phyloP scores from a whole-genome alignment of 2,888 invertebrate genomes.

The Dasysyrphus tricinctus region DNA sequence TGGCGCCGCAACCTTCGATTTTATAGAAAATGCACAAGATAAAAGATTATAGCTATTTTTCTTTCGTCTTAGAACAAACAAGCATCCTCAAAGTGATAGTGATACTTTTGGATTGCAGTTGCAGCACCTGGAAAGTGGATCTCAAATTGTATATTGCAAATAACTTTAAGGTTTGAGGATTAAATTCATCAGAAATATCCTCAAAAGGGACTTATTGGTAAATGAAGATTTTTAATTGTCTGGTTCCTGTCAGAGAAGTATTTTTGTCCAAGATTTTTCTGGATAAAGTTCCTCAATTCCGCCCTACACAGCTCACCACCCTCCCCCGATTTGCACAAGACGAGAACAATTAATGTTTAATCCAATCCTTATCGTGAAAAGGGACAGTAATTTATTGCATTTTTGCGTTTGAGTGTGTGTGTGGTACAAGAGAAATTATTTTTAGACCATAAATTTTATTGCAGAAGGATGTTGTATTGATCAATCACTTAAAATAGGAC shows the following conservation, averaged over 20 bases:
- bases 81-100: constrained; percentile 45
- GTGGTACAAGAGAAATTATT: constrained; percentile 67
- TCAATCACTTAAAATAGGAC: constrained; percentile 71
- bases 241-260: constrained; percentile 21
- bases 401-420: constrained; percentile 10
- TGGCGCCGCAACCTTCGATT: constrained; percentile 64
- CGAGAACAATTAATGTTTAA: constrained; percentile 31
- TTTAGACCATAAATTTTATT: constrained; percentile 75
- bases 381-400: constrained; percentile 72
- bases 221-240: constrained; percentile 36
- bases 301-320: constrained; percentile 32
- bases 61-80: constrained; percentile 16
- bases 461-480: constrained; percentile 63
- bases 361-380: constrained; percentile 66
- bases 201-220: constrained; percentile 20
- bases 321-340: constrained; percentile 1
- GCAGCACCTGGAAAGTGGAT: constrained; percentile 58
- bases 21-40: not conserved
- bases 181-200: constrained; percentile 21
- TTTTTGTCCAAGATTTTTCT: not conserved
- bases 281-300: constrained; percentile 47
- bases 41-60: not conserved
- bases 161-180: constrained; percentile 37
- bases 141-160: not conserved
- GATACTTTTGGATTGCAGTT: constrained; percentile 62